A percentile compares a stretch with the other conserved stretches of the same genome.
These are phyloP conservation scores for Sylvilagus bachmani DNA, from an alignment of 2,113 vertebrate species.

Conservation along the genomic window DNA sequence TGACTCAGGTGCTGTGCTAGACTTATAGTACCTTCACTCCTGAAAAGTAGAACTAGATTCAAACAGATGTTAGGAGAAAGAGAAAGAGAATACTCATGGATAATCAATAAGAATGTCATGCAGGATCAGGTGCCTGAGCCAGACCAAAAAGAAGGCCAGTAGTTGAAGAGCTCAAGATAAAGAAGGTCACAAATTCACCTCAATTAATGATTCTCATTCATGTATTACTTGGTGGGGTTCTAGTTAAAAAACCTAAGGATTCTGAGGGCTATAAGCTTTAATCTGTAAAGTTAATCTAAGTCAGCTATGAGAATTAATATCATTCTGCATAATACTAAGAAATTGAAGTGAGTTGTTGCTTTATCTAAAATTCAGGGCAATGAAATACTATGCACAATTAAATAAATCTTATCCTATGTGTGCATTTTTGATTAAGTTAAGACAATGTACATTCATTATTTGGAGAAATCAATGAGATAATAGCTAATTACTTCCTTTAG, in stretches of 20 bases:
- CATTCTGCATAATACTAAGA: constrained; percentile 66
- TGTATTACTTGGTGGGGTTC: not conserved
- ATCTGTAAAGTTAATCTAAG: constrained; percentile 55
- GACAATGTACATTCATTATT: constrained; percentile 66
- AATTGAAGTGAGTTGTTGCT: constrained; percentile 75
- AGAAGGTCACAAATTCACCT: not conserved
- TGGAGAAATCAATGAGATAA: constrained; percentile 55
- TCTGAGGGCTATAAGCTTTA: constrained; percentile 45
- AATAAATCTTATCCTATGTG: constrained; percentile 51
- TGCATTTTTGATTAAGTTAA: constrained; percentile 72
- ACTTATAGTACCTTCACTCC: not conserved
- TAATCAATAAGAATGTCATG: not conserved
- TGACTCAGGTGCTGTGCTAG: not conserved
- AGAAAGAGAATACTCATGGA: not conserved
- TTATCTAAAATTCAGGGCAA: constrained; percentile 57
- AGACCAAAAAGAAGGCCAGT: not conserved
- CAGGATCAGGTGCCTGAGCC: not conserved
- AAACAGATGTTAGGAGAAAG: not conserved
- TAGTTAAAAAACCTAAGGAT: constrained; percentile 13
- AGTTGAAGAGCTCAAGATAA: not conserved
- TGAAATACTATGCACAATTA: constrained; percentile 45
- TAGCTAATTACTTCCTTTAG: constrained; percentile 71
- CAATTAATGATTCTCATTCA: not conserved
- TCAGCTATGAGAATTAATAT: constrained; percentile 68
- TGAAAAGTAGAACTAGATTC: not conserved